Evolutionary conservation across 1,140 invertebrate genomes (phyloP).

Genomic region (Penaeus vannamei): DNA sequence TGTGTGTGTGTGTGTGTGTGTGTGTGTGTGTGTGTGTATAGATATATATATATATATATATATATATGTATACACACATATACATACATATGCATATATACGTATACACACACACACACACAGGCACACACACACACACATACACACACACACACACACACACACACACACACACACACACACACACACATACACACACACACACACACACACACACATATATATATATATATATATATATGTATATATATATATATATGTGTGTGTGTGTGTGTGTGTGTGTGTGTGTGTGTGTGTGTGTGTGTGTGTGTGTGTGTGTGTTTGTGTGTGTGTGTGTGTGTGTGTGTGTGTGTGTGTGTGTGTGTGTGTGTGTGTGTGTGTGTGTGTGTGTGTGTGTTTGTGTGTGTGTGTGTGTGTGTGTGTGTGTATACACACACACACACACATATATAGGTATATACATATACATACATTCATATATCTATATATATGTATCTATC

Average conservation of each 20-base stretch:
- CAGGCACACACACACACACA: neutral
- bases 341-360: neutral
- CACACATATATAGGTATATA: neutral
- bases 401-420: neutral
- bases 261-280: neutral
- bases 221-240: slow-evolving; percentile 33
- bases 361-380: neutral
- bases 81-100: neutral
- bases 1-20: too few relatives aligned
- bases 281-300: neutral
- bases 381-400: neutral
- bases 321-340: neutral
- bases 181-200: neutral
- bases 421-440: neutral
- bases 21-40: too few relatives aligned
- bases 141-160: neutral
- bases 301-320: neutral
- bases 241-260: slow-evolving; percentile 18
- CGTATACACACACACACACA: neutral
- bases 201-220: neutral
- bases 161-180: neutral
- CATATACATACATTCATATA: neutral
- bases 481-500: neutral
- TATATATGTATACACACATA: slow-evolving; percentile 1
- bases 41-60: neutral